Base-by-base conservation (phyloP, 2,888 invertebrate genomes). In the Oeneis ivallda region DNA sequence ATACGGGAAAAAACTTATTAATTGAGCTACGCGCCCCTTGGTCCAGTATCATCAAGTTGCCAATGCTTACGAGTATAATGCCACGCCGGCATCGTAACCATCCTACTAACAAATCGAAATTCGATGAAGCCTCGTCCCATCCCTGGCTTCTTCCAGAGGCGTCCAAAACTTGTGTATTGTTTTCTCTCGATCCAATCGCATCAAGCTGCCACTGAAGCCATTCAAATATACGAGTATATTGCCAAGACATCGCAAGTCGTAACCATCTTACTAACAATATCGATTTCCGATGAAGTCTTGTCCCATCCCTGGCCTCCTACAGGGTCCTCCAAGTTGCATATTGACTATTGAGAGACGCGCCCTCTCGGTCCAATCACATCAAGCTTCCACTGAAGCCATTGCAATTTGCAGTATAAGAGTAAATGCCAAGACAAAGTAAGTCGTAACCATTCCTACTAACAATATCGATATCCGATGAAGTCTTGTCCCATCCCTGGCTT, bases 261-360 rank as follows among this genome's bases (percentile, higher is more conserved):
- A 37, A 4, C 1, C 37, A 8, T 37, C 4, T 8, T 37, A 9
- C 9, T 37, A 8, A 37, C 37, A 37, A 37, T 26, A 70, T 64
- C 57, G 60, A 47, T 17, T 17, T 17, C 17, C 17, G 17, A 56
- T 19, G 41, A n/a, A 59, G 8, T 10, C 3, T 15, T 58, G 19
- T 17, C 72, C 50, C 80, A 73, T 68, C 80, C 39, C 81, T 81
- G 76, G 9, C 7, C 37, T 54, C 26, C 78, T 75, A 80, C 69
- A 75, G 80, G 81, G 84, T 81, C 82, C 86, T 87, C 87, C 86
- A 87, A 89, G 83, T 87, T 85, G 81, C 82, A 88, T 89, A 90
- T 90, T 85, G 84, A 90, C 88, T 89, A 90, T 90, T 85, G 84
- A 90, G 87, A 89, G 90, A 89, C 89, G 77, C 81, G 79, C 79